These are phyloP conservation scores for Craterocephalus amniculus DNA, from an alignment of 2,797 vertebrate genomes.

Conservation along the genomic window DNA sequence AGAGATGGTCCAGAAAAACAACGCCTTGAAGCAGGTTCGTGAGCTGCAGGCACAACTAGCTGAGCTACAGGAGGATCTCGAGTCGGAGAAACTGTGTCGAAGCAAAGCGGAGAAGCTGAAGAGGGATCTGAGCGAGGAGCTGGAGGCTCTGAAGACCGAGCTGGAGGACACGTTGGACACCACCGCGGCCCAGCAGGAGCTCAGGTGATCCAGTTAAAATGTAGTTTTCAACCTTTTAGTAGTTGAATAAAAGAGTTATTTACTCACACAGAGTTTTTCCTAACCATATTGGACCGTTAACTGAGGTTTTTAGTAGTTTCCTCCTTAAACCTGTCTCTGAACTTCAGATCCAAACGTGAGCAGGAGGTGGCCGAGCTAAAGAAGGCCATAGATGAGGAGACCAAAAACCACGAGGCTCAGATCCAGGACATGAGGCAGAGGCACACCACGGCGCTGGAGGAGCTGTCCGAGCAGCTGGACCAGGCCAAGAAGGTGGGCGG, in stretches of 20 bases:
- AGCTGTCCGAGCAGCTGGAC: constrained; percentile 94
- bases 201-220: constrained; percentile 85
- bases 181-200: constrained; percentile 96
- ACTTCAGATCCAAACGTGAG: constrained; percentile 90
- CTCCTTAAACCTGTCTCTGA: not conserved
- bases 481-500: constrained; percentile 93
- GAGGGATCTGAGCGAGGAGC: constrained; percentile 94
- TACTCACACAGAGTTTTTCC: too few relatives aligned
- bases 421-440: constrained; percentile 96
- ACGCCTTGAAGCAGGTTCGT: constrained; percentile 90
- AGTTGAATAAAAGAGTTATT: too few relatives aligned
- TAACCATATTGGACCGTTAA: not conserved
- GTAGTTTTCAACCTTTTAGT: too few relatives aligned
- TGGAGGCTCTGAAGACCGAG: constrained; percentile 96
- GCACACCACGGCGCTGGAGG: constrained; percentile 90
- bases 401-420: constrained; percentile 94
- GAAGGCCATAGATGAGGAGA: constrained; percentile 96
- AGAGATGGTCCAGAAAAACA: constrained; percentile 92
- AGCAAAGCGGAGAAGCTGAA: constrained; percentile 98
- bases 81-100: constrained; percentile 91
- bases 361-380: constrained; percentile 97
- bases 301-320: not conserved
- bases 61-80: constrained; percentile 96
- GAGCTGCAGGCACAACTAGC: constrained; percentile 95
- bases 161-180: constrained; percentile 98